Evolutionary conservation across 2,888 invertebrate genomes (phyloP).

Genomic region (Xestia xanthographa): DNA sequence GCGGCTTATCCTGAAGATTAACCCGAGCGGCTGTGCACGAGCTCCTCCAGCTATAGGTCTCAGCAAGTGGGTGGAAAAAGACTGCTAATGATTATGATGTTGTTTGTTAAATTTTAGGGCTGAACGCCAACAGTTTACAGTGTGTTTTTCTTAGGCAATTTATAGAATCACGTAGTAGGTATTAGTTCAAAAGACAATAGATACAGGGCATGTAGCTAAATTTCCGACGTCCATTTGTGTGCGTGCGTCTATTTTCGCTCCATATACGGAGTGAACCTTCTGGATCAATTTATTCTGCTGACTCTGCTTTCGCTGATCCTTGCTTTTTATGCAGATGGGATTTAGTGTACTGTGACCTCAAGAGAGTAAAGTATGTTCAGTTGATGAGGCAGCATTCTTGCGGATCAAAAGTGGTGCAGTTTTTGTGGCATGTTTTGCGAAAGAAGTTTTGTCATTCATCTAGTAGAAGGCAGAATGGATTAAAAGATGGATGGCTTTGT

Average conservation of each 20-base stretch:
- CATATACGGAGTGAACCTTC: conserved; percentile 3
- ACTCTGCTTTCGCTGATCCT: conserved; percentile 82
- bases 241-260: neutral
- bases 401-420: conserved; percentile 24
- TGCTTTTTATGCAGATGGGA: conserved; percentile 67
- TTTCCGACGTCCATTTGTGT: too few relatives aligned
- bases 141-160: neutral
- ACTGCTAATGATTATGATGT: neutral
- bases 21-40: neutral
- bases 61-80: neutral
- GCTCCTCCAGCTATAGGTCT: neutral
- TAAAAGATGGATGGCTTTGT: conserved; percentile 2
- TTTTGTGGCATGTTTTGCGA: conserved; percentile 26
- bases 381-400: conserved; percentile 36
- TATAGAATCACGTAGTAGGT: neutral
- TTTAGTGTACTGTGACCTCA: conserved; percentile 57
- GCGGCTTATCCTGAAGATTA: neutral
- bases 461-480: conserved; percentile 13
- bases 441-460: conserved; percentile 3
- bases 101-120: neutral
- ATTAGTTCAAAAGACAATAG: neutral
- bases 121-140: neutral
- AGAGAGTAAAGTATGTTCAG: conserved; percentile 46
- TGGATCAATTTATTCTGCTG: conserved; percentile 76
- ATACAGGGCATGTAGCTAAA: neutral